These are phyloP conservation scores for Euwallacea similis DNA, from an alignment of 1,140 invertebrate species.

Conservation along the genomic window DNA sequence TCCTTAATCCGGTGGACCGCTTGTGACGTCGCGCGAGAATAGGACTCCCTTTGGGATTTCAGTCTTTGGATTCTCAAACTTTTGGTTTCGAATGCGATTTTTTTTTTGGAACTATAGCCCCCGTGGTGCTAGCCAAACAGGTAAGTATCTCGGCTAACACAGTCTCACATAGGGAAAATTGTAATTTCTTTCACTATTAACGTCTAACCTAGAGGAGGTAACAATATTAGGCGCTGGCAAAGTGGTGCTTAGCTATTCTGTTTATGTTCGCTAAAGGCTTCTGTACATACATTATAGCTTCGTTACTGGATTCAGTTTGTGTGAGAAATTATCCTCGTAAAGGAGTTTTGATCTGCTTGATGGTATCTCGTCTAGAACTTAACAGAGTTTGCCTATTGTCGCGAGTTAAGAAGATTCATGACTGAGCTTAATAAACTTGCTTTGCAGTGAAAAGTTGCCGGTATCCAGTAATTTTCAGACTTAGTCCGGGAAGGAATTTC, in stretches of 20 bases:
- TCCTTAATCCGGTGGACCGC: constrained; percentile 23
- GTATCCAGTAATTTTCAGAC: too few relatives aligned
- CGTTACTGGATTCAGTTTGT: constrained; percentile 11
- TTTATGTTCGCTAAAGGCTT: constrained; percentile 27
- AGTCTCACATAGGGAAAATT: too few relatives aligned
- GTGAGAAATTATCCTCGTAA: background rate
- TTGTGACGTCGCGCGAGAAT: constrained; percentile 20
- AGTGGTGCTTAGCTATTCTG: constrained; percentile 33
- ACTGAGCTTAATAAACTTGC: too few relatives aligned
- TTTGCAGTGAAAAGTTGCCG: too few relatives aligned
- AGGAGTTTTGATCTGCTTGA: background rate
- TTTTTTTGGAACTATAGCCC: too few relatives aligned
- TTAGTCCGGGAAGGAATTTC: too few relatives aligned
- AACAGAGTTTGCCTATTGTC: too few relatives aligned
- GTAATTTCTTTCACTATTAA: background rate
- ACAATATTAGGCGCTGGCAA: constrained; percentile 26
- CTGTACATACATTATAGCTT: constrained; percentile 23
- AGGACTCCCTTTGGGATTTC: background rate
- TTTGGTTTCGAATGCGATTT: background rate
- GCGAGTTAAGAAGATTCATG: too few relatives aligned
- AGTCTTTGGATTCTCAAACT: constrained; percentile 6
- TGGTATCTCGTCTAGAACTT: background rate
- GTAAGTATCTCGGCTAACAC: too few relatives aligned
- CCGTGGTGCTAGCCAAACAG: background rate
- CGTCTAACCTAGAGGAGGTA: constrained; percentile 25